Evolutionary conservation across 2,888 invertebrate genomes (phyloP).

Genomic region (Nephrocerus scutellatus): DNA sequence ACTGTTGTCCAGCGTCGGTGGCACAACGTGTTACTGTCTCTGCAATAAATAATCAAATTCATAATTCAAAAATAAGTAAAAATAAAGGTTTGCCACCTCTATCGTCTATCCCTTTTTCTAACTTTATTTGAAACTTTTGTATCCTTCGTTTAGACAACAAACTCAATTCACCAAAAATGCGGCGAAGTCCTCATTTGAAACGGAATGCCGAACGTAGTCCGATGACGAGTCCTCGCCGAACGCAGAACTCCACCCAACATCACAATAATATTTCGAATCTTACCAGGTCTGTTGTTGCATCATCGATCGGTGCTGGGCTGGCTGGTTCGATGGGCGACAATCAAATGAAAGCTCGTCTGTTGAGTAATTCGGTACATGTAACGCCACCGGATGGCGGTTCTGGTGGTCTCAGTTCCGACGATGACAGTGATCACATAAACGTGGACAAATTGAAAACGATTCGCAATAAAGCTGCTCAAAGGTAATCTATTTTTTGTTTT

Average conservation of each 20-base stretch:
- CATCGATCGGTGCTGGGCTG: not conserved
- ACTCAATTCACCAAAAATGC: constrained; percentile 43
- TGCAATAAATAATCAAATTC: constrained; percentile 38
- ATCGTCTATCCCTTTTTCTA: not conserved
- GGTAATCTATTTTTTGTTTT: constrained; percentile 26
- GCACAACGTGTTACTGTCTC: constrained; percentile 39
- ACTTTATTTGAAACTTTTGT: not conserved
- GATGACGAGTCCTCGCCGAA: constrained; percentile 42
- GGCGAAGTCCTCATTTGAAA: constrained; percentile 41
- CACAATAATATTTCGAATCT: constrained; percentile 6
- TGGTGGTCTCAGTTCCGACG: constrained; percentile 50
- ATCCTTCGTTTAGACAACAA: constrained; percentile 34
- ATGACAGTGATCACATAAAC: constrained; percentile 59
- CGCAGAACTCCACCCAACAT: constrained; percentile 13
- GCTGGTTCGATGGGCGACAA: too few relatives aligned
- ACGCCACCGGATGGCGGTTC: constrained; percentile 40
- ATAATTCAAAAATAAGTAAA: constrained; percentile 41
- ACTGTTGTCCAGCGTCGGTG: constrained; percentile 49
- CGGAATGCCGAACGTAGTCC: constrained; percentile 37
- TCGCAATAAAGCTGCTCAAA: constrained; percentile 55
- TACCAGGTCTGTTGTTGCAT: not conserved
- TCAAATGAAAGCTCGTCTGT: constrained; percentile 28
- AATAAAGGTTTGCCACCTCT: constrained; percentile 35
- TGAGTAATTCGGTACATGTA: constrained; percentile 33
- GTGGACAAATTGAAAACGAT: constrained; percentile 62